Evolutionary conservation across 2,888 invertebrate species (phyloP).

Genomic region (Cryptocephalus primarius): DNA sequence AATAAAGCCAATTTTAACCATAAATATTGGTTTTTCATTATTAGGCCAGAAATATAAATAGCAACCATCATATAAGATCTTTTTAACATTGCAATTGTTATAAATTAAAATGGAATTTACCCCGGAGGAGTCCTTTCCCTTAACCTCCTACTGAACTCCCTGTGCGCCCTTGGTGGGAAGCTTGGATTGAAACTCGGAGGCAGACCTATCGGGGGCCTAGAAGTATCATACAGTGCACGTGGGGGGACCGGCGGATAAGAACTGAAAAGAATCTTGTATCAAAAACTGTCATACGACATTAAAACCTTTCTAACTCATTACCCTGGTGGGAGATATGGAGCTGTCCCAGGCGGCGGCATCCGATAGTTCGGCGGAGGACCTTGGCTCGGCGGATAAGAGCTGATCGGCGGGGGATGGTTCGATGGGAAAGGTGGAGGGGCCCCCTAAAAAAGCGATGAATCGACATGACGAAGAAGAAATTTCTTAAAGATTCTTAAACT

Average conservation of each 20-base stretch:
- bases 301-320: constrained; percentile 14
- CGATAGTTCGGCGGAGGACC: constrained; percentile 34
- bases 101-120: constrained; percentile 25
- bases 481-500: not conserved
- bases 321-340: constrained; percentile 30
- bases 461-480: not conserved
- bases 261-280: constrained; percentile 1
- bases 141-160: constrained; percentile 32
- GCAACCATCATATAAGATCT: no score
- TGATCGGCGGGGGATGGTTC: constrained; percentile 23
- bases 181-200: constrained; percentile 24
- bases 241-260: constrained; percentile 26
- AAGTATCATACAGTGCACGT: constrained; percentile 31
- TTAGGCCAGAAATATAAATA: no score
- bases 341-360: constrained; percentile 32
- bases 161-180: constrained; percentile 22
- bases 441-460: constrained; percentile 19
- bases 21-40: no score
- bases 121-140: constrained; percentile 37
- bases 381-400: constrained; percentile 22
- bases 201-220: constrained; percentile 29
- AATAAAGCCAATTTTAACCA: no score
- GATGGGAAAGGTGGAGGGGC: constrained; percentile 17
- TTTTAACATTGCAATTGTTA: no score
- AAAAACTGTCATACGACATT: not conserved